Base-by-base conservation (phyloP, 2,113 vertebrate genomes). In the Colinus virginianus region DNA sequence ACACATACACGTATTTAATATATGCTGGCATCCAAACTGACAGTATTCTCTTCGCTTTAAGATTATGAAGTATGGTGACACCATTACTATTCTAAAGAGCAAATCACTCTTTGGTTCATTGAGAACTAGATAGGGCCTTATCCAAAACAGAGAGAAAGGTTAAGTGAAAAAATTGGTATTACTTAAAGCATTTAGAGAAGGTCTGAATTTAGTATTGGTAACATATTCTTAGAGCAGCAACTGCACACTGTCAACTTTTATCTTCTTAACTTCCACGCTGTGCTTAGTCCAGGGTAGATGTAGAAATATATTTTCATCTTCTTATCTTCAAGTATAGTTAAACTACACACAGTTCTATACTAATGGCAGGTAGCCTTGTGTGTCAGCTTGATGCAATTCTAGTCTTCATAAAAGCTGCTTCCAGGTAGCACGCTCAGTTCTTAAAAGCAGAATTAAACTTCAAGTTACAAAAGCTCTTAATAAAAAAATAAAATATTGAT, bases 311-410 rank as follows among this genome's bases (percentile, higher is more conserved):
- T 77, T 86, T 87, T 72, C 48, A 42, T 45, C 21, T 55, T 90
- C 48, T 71, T 70, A 11, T 78, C 40, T 79, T 68, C 43, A 82
- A 68, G 46, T 23, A 22, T 2, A 56, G 34, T 51, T n/a, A 69
- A 86, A 25, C 4, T 11, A 56, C 13, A 40, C 7, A 13, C 0
- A 0, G 40, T 40, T 61, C 23, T 68, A 36, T 48, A 23, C 9
- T 76, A 71, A 6, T 62, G 56, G 26, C 11, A 63, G 48, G 20
- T 23, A 78, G 13, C 13, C 32, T 46, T 75, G n/a, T 28, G 10
- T 49, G 28, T 38, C 19, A 77, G 21, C 42, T 13, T 56, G 64
- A 40, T 15, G 32, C 45, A 38, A 43, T 56, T 72, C 28, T 76
- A 22, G 30, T 83, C 53, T 83, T 9, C 21, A 49, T 18, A 9